Conservation (phyloP, 1,140 invertebrate species). For the Leptinotarsa lineolata region DNA sequence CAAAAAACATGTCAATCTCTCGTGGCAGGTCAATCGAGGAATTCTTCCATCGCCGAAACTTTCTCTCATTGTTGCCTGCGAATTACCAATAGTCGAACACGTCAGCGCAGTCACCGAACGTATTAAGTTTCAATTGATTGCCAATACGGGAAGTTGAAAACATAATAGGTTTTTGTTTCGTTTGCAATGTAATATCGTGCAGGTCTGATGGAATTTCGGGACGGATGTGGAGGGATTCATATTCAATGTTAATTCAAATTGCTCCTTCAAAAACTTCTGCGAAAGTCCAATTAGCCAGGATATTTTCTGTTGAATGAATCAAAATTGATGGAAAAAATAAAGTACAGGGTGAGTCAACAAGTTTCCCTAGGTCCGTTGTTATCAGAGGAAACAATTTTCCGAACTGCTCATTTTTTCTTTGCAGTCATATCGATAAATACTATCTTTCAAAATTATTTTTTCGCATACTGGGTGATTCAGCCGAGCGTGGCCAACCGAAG, state of each 20-base stretch:
- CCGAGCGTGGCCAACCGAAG: too few species aligned
- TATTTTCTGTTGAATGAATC: too few species aligned
- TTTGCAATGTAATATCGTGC: not conserved
- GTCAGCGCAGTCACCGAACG: not conserved
- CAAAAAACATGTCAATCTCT: conserved; percentile 25
- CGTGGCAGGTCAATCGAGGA: conserved; percentile 10
- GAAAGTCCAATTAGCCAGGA: too few species aligned
- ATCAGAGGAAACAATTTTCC: too few species aligned
- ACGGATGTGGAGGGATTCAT: not conserved
- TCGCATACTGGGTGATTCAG: too few species aligned
- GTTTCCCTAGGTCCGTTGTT: too few species aligned
- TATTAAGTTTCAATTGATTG: conserved; percentile 26
- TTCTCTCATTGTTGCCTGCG: conserved; percentile 18
- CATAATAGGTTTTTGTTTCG: conserved; percentile 3
- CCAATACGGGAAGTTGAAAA: conserved; percentile 1
- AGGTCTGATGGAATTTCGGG: not conserved
- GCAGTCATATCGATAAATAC: too few species aligned
- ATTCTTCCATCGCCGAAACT: not conserved
- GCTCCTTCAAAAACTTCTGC: too few species aligned
- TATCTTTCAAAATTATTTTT: too few species aligned
- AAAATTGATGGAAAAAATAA: too few species aligned
- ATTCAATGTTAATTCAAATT: not conserved
- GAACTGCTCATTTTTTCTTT: too few species aligned
- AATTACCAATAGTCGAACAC: not conserved
- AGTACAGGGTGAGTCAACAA: too few species aligned